Conservation (phyloP, 2,888 invertebrate genomes). For the Chamaedrilus cognettii region DNA sequence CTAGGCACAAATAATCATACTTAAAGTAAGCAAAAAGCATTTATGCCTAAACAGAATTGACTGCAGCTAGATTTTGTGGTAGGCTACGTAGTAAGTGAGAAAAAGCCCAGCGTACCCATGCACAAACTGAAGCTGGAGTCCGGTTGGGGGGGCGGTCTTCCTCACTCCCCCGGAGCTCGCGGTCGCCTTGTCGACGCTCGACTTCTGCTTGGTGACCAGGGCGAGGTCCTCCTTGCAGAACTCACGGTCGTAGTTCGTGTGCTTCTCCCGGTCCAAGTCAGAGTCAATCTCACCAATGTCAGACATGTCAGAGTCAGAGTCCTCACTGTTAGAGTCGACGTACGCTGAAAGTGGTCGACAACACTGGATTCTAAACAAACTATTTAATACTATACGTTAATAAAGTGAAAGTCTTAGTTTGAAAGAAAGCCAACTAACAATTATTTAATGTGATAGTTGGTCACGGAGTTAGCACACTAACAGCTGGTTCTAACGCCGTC, state of each 20-base stretch:
- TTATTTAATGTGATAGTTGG: no score
- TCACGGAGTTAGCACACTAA: no score
- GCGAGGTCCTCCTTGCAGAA: slow-evolving; percentile 53
- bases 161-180: not conserved
- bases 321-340: slow-evolving; percentile 59
- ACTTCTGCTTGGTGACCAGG: slow-evolving; percentile 47
- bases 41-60: no score
- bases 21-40: no score
- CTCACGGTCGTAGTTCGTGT: slow-evolving; percentile 51
- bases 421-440: no score
- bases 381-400: no score
- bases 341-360: slow-evolving; percentile 52
- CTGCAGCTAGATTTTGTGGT: no score
- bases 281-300: slow-evolving; percentile 57
- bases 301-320: slow-evolving; percentile 58
- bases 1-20: no score
- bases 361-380: no score
- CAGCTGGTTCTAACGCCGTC: no score
- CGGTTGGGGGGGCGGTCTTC: slow-evolving; percentile 52
- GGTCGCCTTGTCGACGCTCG: slow-evolving; percentile 47
- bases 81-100: no score
- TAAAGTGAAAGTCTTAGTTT: no score
- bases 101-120: slow-evolving; percentile 57
- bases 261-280: slow-evolving; percentile 59
- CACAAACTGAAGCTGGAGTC: slow-evolving; percentile 55